Conservation (phyloP, 2,888 invertebrate species). For the Lasioglossum malachurum region DNA sequence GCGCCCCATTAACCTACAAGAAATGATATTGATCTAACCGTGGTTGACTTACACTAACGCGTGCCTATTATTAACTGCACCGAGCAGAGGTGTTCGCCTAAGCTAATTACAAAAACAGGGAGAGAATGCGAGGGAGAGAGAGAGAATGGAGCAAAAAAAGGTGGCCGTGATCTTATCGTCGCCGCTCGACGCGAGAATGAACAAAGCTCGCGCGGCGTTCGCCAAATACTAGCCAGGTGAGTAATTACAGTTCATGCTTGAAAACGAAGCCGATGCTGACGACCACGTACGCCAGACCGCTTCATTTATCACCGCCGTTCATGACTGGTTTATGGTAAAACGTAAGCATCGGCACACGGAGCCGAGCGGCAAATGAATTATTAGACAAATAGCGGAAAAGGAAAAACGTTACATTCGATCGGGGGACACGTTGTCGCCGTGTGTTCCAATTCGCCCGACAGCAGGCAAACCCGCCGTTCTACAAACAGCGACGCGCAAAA, state of each 20-base stretch:
- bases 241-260: slow-evolving; percentile 39
- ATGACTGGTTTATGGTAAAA: slow-evolving; percentile 33
- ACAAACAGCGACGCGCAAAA: background rate
- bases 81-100: slow-evolving; percentile 30
- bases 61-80: slow-evolving; percentile 53
- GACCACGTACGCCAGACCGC: slow-evolving; percentile 28
- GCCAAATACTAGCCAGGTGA: slow-evolving; percentile 30
- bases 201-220: slow-evolving; percentile 41
- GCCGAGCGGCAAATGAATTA: slow-evolving; percentile 57
- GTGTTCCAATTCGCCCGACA: background rate
- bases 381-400: slow-evolving; percentile 13
- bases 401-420: slow-evolving; percentile 28
- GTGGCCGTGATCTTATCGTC: slow-evolving; percentile 38
- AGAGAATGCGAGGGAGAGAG: background rate
- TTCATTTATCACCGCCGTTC: slow-evolving; percentile 49
- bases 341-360: slow-evolving; percentile 42
- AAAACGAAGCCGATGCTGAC: slow-evolving; percentile 45
- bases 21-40: slow-evolving; percentile 61
- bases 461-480: background rate
- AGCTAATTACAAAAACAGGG: slow-evolving; percentile 52
- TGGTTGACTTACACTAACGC: slow-evolving; percentile 56
- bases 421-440: background rate
- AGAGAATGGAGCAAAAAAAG: background rate
- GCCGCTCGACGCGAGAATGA: slow-evolving; percentile 35
- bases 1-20: slow-evolving; percentile 61